These are phyloP conservation scores for Melanotaenia trifasciata DNA, from an alignment of 2,797 vertebrate species.

Conservation along the genomic window DNA sequence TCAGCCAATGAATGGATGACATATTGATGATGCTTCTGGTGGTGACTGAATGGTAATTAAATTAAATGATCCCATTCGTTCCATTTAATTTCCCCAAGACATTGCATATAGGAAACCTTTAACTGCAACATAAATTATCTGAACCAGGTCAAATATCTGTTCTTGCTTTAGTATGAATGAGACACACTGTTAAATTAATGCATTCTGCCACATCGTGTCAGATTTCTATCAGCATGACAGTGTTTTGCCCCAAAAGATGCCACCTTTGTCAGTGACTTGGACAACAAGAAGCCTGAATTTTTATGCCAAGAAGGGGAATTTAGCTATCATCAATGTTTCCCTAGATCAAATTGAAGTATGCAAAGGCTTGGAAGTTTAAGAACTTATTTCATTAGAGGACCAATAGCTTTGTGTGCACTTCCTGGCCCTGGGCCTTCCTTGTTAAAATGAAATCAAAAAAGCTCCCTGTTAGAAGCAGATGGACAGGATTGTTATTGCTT, in stretches of 20 bases:
- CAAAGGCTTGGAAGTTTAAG: not conserved
- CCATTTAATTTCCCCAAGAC: conserved; percentile 16
- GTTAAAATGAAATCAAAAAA: conserved; percentile 3
- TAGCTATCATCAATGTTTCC: not conserved
- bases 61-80: conserved; percentile 12
- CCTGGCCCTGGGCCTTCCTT: not conserved
- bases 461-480: conserved; percentile 12
- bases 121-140: conserved; percentile 11
- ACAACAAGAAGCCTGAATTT: not conserved
- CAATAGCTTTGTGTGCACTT: conserved; percentile 3
- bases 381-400: conserved; percentile 9
- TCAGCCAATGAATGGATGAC: conserved; percentile 11
- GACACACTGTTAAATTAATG: not conserved
- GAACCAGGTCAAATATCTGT: conserved; percentile 3
- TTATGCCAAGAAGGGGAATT: conserved; percentile 9
- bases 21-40: conserved; percentile 22
- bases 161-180: not conserved
- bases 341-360: not conserved
- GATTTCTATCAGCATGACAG: not conserved
- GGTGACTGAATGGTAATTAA: conserved; percentile 9
- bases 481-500: conserved; percentile 26
- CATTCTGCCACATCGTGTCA: not conserved
- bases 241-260: not conserved
- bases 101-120: not conserved
- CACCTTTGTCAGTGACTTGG: not conserved